These are phyloP conservation scores for Phrynocephalus forsythii DNA, from an alignment of 2,797 vertebrate species.

Conservation along the genomic window DNA sequence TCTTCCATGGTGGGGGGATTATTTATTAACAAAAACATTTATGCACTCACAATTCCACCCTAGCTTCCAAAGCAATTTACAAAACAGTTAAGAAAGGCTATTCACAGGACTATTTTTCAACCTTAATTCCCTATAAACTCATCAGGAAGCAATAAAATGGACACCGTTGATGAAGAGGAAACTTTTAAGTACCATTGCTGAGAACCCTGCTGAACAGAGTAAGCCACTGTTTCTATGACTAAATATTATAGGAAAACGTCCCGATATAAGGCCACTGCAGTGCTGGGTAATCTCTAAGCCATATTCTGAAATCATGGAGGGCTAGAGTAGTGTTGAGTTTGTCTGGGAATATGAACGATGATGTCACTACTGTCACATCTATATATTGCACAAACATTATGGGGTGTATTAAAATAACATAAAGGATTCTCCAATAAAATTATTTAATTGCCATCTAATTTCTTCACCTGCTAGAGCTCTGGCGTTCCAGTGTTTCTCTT, in stretches of 20 bases:
- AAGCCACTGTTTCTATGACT: not conserved
- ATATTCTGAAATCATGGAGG: no score
- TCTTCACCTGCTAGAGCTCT: not conserved
- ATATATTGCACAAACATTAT: not conserved
- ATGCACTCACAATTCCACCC: no score
- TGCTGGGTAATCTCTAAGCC: not conserved
- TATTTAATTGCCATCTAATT: not conserved
- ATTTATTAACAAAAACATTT: no score
- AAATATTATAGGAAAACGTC: no score
- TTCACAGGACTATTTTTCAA: not conserved
- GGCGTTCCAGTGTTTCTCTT: slow-evolving; percentile 12
- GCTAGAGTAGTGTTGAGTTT: no score
- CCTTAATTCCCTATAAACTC: not conserved
- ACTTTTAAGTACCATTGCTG: not conserved
- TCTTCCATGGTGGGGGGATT: no score
- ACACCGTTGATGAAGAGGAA: not conserved
- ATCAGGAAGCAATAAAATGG: not conserved
- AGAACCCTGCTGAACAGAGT: not conserved
- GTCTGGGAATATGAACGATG: not conserved
- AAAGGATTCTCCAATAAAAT: not conserved
- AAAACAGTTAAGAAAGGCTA: no score
- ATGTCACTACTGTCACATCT: not conserved
- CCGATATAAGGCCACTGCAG: not conserved
- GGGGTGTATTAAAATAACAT: not conserved
- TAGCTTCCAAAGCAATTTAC: no score